Conservation (phyloP, 2,888 invertebrate species). For the Alitta virens region DNA sequence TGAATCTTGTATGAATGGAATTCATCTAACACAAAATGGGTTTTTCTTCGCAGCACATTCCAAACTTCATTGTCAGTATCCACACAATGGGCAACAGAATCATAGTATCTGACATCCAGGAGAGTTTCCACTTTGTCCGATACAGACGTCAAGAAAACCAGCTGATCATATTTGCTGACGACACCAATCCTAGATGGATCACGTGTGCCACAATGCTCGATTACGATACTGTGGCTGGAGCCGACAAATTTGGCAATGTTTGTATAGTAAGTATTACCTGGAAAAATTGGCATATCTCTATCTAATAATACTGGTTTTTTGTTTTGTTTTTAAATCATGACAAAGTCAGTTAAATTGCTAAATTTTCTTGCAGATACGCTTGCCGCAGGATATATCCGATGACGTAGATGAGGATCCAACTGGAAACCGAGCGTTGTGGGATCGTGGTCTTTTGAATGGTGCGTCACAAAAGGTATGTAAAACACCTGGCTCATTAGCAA, state of each 20-base stretch:
- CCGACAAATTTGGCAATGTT: slow-evolving; percentile 97
- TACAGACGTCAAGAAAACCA: slow-evolving; percentile 96
- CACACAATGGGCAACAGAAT: slow-evolving; percentile 92
- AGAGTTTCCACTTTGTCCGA: slow-evolving; percentile 92
- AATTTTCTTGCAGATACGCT: slow-evolving; percentile 39
- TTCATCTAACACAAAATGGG: no score
- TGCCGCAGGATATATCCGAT: slow-evolving; percentile 85
- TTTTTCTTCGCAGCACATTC: slow-evolving; percentile 79
- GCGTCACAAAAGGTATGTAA: slow-evolving; percentile 87
- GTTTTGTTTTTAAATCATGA: no score
- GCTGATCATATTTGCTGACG: slow-evolving; percentile 96
- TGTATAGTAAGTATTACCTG: slow-evolving; percentile 70
- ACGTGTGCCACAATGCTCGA: slow-evolving; percentile 89
- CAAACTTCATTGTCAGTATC: slow-evolving; percentile 89
- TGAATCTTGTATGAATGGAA: no score
- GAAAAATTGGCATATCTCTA: no score
- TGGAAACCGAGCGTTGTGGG: slow-evolving; percentile 95
- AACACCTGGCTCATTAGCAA: no score
- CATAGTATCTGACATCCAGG: slow-evolving; percentile 87
- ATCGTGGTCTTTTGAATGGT: slow-evolving; percentile 83
- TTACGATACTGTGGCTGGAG: slow-evolving; percentile 92
- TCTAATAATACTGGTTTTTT: no score
- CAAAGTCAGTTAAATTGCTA: neutral
- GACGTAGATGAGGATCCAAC: slow-evolving; percentile 99
- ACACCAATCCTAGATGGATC: slow-evolving; percentile 95